Conservation (phyloP, 1,140 invertebrate species). For the Tetragnatha versicolor region DNA sequence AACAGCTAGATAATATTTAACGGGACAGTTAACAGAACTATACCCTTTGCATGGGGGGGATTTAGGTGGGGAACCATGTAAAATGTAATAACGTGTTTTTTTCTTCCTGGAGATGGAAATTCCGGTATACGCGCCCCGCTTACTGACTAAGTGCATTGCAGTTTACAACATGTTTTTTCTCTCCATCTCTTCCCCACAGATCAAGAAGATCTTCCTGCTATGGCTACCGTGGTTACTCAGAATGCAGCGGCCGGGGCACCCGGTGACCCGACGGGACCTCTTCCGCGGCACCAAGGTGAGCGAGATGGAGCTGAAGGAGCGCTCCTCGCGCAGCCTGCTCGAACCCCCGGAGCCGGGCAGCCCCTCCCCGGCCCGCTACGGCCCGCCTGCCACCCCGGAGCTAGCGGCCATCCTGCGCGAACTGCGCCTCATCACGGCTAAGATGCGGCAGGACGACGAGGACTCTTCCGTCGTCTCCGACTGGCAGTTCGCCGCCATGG, state of each 20-base stretch:
- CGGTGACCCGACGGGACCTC: constrained; percentile 83
- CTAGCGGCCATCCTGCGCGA: constrained; percentile 94
- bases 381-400: constrained; percentile 67
- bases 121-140: no score
- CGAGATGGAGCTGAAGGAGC: constrained; percentile 88
- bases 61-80: no score
- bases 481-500: constrained; percentile 99
- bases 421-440: constrained; percentile 88
- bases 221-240: constrained; percentile 95
- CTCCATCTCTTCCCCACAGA: constrained; percentile 67
- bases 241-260: constrained; percentile 92
- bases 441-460: constrained; percentile 88
- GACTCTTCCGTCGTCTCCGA: constrained; percentile 89
- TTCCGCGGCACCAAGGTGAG: constrained; percentile 70
- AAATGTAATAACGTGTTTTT: no score
- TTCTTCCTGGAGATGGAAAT: no score
- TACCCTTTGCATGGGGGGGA: no score
- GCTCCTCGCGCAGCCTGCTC: constrained; percentile 89
- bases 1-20: no score
- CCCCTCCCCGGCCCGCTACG: constrained; percentile 63
- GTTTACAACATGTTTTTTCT: neutral
- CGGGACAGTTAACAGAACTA: no score
- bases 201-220: constrained; percentile 88
- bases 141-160: no score
- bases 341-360: constrained; percentile 74